These are phyloP conservation scores for Autographa gamma DNA, from an alignment of 2,888 invertebrate genomes.

Conservation along the genomic window DNA sequence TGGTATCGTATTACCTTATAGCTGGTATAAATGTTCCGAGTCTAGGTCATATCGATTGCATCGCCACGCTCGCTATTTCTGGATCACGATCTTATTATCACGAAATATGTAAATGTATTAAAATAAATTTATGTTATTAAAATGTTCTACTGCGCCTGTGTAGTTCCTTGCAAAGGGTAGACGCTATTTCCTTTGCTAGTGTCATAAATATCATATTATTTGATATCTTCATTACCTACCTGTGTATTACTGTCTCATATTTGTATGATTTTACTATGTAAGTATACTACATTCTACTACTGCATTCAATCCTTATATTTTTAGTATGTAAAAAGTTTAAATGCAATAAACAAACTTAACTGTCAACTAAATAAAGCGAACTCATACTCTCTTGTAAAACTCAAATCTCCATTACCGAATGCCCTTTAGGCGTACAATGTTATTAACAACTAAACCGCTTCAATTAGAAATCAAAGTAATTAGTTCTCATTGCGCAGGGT, in stretches of 20 bases:
- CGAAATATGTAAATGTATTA: conserved; percentile 54
- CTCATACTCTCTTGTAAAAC: neutral
- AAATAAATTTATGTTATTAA: conserved; percentile 35
- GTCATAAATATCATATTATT: neutral
- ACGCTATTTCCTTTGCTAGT: neutral
- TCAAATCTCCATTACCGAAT: conserved; percentile 1
- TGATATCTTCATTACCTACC: too few relatives aligned
- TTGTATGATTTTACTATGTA: too few relatives aligned
- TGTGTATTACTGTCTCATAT: too few relatives aligned
- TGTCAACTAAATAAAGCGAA: neutral
- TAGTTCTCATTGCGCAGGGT: neutral
- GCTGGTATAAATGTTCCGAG: conserved; percentile 15
- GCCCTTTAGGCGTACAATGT: neutral
- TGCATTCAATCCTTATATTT: too few relatives aligned
- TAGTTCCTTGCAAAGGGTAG: conserved; percentile 3
- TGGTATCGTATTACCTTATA: conserved; percentile 12
- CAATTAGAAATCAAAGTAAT: conserved; percentile 5
- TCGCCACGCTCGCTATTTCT: conserved; percentile 41
- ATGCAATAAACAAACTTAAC: neutral
- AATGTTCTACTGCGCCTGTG: conserved; percentile 36
- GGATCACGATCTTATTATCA: conserved; percentile 51
- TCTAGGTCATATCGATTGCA: conserved; percentile 39
- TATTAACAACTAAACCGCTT: neutral
- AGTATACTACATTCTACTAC: too few relatives aligned
- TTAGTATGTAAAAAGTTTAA: too few relatives aligned